Conservation (phyloP, 2,888 invertebrate species). For the Chesias legatella region DNA sequence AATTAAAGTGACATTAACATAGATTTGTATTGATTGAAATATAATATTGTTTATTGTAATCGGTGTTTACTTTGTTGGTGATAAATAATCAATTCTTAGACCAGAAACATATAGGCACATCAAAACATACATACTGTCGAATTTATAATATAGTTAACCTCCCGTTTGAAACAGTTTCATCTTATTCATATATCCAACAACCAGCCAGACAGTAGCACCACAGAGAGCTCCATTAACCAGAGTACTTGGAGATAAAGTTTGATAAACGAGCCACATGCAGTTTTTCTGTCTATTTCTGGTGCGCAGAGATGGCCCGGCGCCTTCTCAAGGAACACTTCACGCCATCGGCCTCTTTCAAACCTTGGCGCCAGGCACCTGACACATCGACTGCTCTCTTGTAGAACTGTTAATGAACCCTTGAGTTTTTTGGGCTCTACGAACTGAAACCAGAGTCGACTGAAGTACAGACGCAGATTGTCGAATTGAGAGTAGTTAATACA, state of each 20-base stretch:
- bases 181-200: background rate
- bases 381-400: constrained; percentile 33
- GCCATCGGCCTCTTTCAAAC: constrained; percentile 38
- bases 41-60: too few relatives aligned
- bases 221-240: constrained; percentile 40
- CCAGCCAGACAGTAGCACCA: constrained; percentile 12
- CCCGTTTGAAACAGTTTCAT: background rate
- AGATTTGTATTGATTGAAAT: too few relatives aligned
- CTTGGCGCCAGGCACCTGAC: constrained; percentile 57
- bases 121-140: too few relatives aligned
- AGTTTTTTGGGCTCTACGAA: constrained; percentile 3
- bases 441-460: constrained; percentile 2
- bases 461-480: background rate
- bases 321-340: constrained; percentile 42
- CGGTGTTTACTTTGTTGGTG: too few relatives aligned
- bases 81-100: too few relatives aligned
- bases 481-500: too few relatives aligned
- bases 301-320: constrained; percentile 48
- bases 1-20: too few relatives aligned
- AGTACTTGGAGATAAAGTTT: constrained; percentile 33
- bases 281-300: constrained; percentile 66
- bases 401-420: constrained; percentile 14
- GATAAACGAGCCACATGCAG: constrained; percentile 61
- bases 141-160: background rate
- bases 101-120: too few relatives aligned